Conservation (phyloP, 1,140 invertebrate genomes). For the Alviniconcha marisindica region DNA sequence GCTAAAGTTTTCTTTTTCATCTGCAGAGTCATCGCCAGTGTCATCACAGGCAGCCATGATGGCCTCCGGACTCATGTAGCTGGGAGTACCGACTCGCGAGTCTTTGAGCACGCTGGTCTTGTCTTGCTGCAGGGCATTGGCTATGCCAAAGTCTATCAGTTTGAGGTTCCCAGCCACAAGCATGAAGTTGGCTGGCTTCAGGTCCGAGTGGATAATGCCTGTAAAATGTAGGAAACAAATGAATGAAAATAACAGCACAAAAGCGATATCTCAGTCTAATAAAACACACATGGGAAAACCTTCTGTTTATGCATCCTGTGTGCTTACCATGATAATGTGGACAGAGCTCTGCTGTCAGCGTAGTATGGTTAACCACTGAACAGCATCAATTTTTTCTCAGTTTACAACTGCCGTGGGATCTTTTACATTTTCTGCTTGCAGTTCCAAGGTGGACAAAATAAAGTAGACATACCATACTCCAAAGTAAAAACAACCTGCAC, state of each 20-base stretch:
- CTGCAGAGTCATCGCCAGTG: conserved; percentile 40
- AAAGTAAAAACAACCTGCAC: too few relatives aligned
- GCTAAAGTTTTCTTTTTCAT: conserved; percentile 25
- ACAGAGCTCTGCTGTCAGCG: too few relatives aligned
- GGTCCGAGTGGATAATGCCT: conserved; percentile 96
- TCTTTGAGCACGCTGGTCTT: conserved; percentile 93
- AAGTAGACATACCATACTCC: too few relatives aligned
- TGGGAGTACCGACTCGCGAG: conserved; percentile 88
- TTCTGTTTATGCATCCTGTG: neutral
- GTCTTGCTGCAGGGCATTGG: conserved; percentile 91
- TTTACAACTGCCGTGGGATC: too few relatives aligned
- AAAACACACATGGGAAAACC: neutral
- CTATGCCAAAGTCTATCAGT: conserved; percentile 98
- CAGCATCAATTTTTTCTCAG: too few relatives aligned
- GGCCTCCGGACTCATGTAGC: conserved; percentile 98
- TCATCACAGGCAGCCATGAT: conserved; percentile 78
- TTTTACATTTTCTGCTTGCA: too few relatives aligned
- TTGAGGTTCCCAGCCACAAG: conserved; percentile 91
- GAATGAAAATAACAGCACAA: too few relatives aligned
- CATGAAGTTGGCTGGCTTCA: conserved; percentile 98
- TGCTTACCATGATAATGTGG: too few relatives aligned
- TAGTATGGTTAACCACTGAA: too few relatives aligned
- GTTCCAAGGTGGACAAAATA: too few relatives aligned
- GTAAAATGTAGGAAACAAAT: conserved; percentile 59
- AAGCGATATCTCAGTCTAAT: neutral